These are phyloP conservation scores for Laticauda colubrina DNA, from an alignment of 2,113 vertebrate genomes.

Conservation along the genomic window DNA sequence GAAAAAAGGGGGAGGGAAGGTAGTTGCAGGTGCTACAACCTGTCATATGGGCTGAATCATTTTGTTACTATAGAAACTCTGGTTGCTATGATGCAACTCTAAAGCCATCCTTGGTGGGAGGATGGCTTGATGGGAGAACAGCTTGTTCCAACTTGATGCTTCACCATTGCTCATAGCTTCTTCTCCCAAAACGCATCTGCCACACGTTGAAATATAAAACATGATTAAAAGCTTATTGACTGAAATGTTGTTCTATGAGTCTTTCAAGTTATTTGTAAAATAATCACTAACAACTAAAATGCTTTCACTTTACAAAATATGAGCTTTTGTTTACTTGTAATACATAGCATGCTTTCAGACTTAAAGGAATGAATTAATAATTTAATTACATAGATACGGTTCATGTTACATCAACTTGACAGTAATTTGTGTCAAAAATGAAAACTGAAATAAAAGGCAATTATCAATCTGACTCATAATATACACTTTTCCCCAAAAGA, in stretches of 20 bases:
- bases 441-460: background rate
- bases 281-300: background rate
- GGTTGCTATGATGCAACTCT: background rate
- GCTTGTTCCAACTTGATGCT: constrained; percentile 16
- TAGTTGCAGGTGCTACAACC: background rate
- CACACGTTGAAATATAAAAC: background rate
- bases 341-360: background rate
- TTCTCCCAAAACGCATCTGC: background rate
- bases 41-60: background rate
- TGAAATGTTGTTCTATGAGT: background rate
- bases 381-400: background rate
- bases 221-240: background rate
- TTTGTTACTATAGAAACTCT: background rate
- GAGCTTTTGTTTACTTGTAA: background rate
- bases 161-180: background rate
- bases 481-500: no score
- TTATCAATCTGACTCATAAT: background rate
- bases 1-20: background rate
- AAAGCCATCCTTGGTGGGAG: background rate
- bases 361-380: background rate
- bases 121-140: background rate
- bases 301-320: background rate
- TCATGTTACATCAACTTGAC: background rate
- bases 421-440: background rate
- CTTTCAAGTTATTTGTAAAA: background rate